A percentile compares a stretch with the other conserved stretches of the same genome.
Evolutionary conservation across 2,888 invertebrate genomes (phyloP).

Genomic region (Drosophila tripunctata): DNA sequence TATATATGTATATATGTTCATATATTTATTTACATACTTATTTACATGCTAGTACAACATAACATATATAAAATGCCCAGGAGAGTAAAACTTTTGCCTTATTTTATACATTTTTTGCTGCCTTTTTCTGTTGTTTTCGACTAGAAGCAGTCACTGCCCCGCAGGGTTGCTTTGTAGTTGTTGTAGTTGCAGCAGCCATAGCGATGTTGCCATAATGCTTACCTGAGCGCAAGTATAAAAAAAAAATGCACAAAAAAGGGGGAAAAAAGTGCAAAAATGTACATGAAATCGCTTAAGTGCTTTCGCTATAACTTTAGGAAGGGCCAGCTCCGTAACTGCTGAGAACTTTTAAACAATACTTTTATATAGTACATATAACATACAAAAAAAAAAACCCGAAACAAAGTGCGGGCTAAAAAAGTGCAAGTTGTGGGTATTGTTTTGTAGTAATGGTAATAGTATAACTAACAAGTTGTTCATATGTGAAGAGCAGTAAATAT

Average conservation of each 20-base stretch:
- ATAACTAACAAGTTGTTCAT: conserved; percentile 42
- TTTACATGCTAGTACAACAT: conserved; percentile 5
- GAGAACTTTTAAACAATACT: conserved; percentile 54
- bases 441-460: neutral
- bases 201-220: conserved; percentile 70
- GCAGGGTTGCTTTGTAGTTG: conserved; percentile 45
- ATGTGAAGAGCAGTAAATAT: conserved; percentile 58
- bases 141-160: conserved; percentile 21
- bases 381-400: neutral
- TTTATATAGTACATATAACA: conserved; percentile 7
- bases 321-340: conserved; percentile 35
- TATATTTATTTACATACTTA: conserved; percentile 16
- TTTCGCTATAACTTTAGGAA: conserved; percentile 59
- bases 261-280: conserved; percentile 19
- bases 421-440: conserved; percentile 12
- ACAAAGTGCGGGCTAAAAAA: conserved; percentile 18
- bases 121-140: conserved; percentile 14
- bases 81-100: conserved; percentile 51
- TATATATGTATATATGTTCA: no score
- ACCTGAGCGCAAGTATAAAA: conserved; percentile 63
- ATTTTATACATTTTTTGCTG: conserved; percentile 20
- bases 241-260: neutral
- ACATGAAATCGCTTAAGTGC: conserved; percentile 74
- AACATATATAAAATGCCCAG: conserved; percentile 28
- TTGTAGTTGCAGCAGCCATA: conserved; percentile 37